Conservation (phyloP, 2,888 invertebrate species). For the Bimastos eiseni region DNA sequence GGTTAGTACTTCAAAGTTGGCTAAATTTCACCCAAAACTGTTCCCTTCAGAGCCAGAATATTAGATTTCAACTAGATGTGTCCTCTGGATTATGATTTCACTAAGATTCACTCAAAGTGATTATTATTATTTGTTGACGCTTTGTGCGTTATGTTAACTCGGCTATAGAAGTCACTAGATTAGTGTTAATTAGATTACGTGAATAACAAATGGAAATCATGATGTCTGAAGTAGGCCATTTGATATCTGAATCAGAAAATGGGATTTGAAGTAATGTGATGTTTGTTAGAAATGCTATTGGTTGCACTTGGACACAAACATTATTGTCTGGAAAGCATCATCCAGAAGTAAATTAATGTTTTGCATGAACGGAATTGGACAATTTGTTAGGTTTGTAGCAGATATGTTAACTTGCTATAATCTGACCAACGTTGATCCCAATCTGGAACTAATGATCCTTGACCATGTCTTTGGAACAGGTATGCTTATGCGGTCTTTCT, state of each 20-base stretch:
- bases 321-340: neutral
- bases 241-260: neutral
- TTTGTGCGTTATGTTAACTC: neutral
- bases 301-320: neutral
- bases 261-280: neutral
- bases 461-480: slow-evolving; percentile 17
- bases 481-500: slow-evolving; percentile 21
- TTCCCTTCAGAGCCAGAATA: neutral
- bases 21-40: neutral
- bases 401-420: neutral
- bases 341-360: neutral
- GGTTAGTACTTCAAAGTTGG: neutral
- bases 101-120: neutral
- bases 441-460: neutral
- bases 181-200: neutral
- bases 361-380: neutral
- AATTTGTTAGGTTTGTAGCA: neutral
- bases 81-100: neutral
- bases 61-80: neutral
- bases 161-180: neutral
- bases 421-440: neutral
- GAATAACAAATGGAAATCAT: neutral
- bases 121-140: neutral
- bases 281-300: neutral
- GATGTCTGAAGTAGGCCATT: neutral